Conservation (phyloP, 2,113 vertebrate species). For the Polypterus senegalus region DNA sequence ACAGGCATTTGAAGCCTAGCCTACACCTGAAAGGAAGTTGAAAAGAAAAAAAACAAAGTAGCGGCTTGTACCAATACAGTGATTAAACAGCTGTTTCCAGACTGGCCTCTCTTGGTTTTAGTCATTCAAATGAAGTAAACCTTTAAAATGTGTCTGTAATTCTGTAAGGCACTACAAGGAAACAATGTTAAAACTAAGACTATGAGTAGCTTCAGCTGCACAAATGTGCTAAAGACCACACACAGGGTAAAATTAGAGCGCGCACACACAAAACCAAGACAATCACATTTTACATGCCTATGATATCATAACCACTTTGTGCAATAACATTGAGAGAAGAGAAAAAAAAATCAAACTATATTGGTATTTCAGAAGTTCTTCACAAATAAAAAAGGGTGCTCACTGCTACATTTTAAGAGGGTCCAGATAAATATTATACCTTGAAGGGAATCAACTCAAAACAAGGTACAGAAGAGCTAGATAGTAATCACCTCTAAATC, state of each 20-base stretch:
- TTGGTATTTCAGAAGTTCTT: constrained; percentile 67
- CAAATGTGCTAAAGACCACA: constrained; percentile 52
- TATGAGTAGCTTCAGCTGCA: constrained; percentile 40
- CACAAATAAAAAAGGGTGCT: constrained; percentile 57
- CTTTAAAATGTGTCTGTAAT: constrained; percentile 60
- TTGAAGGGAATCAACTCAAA: constrained; percentile 33
- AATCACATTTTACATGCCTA: constrained; percentile 81
- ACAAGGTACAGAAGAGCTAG: constrained; percentile 18
- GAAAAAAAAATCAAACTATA: constrained; percentile 46
- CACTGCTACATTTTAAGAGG: constrained; percentile 78
- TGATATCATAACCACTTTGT: constrained; percentile 75
- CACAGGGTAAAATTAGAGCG: constrained; percentile 58
- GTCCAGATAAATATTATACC: constrained; percentile 49
- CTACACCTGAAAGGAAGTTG: constrained; percentile 42
- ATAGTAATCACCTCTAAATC: too few species aligned
- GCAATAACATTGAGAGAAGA: constrained; percentile 73
- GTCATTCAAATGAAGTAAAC: constrained; percentile 67
- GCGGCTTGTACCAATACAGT: too few species aligned
- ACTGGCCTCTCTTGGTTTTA: constrained; percentile 56
- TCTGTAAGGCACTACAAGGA: constrained; percentile 98
- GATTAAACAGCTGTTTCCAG: constrained; percentile 23
- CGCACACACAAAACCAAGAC: constrained; percentile 49
- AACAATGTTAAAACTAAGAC: constrained; percentile 71
- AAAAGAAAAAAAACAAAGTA: constrained; percentile 17
- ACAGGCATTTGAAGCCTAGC: constrained; percentile 34